Evolutionary conservation across 2,888 invertebrate species (phyloP).

Genomic region (Tinea trinotella): DNA sequence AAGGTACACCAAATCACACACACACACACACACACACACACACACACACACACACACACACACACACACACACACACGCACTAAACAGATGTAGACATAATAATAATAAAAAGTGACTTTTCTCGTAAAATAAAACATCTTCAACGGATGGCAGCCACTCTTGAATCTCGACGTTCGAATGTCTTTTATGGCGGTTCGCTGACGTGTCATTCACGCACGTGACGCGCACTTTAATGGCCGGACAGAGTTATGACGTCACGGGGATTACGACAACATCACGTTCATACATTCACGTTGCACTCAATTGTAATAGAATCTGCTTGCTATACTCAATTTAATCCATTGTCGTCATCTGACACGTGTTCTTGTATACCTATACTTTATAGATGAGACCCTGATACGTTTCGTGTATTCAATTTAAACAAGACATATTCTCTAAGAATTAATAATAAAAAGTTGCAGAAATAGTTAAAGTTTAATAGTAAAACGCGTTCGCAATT

Average conservation of each 20-base stretch:
- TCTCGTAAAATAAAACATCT: constrained; percentile 13
- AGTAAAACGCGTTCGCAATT: no score
- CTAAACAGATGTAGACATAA: constrained; percentile 13
- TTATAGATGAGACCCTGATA: no score
- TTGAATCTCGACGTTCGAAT: not conserved
- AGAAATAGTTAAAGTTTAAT: no score
- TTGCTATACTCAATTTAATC: no score
- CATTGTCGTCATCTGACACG: no score
- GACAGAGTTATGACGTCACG: not conserved
- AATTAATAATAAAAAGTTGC: no score
- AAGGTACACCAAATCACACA: not conserved
- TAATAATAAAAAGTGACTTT: constrained; percentile 9
- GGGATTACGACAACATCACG: not conserved
- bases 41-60: not conserved
- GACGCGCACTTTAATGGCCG: not conserved
- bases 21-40: not conserved
- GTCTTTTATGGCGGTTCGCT: constrained; percentile 5
- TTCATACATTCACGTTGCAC: no score
- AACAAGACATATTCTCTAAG: no score
- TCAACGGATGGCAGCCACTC: not conserved
- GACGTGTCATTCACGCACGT: not conserved
- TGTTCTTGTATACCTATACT: no score
- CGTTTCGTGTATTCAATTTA: no score
- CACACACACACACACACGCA: not conserved
- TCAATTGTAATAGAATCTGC: no score